These are phyloP conservation scores for Tenthredo distinguenda DNA, from an alignment of 2,888 invertebrate species.

Conservation along the genomic window DNA sequence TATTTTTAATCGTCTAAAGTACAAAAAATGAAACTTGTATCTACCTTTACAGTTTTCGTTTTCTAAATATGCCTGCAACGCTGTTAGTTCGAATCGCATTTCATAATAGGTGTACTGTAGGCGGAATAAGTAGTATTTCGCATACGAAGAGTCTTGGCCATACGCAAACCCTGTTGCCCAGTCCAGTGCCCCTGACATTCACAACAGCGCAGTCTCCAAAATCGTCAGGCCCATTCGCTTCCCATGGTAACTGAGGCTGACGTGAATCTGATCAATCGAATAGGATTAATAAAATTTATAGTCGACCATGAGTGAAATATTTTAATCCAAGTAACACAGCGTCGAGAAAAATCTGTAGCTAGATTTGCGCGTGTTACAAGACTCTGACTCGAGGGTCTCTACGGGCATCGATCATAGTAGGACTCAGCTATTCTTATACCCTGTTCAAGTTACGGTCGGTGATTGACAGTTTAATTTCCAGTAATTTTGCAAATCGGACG, in stretches of 20 bases:
- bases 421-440: background rate
- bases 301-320: background rate
- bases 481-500: background rate
- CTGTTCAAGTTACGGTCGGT: background rate
- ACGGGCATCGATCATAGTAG: background rate
- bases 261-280: background rate
- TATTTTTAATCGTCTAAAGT: background rate
- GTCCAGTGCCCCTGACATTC: constrained; percentile 3
- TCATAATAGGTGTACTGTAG: background rate
- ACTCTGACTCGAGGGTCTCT: background rate
- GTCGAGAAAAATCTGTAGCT: constrained; percentile 19
- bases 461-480: background rate
- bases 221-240: background rate
- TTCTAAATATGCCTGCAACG: background rate
- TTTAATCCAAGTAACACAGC: background rate
- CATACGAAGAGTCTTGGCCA: constrained; percentile 16
- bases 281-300: background rate
- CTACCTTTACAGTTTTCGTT: background rate
- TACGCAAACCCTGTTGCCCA: background rate
- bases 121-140: constrained; percentile 20
- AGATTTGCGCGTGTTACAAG: background rate
- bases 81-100: background rate
- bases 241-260: constrained; percentile 12
- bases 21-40: background rate
- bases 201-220: constrained; percentile 30